Evolutionary conservation across 2,888 invertebrate genomes (phyloP).

Genomic region (Spisula subtruncata): DNA sequence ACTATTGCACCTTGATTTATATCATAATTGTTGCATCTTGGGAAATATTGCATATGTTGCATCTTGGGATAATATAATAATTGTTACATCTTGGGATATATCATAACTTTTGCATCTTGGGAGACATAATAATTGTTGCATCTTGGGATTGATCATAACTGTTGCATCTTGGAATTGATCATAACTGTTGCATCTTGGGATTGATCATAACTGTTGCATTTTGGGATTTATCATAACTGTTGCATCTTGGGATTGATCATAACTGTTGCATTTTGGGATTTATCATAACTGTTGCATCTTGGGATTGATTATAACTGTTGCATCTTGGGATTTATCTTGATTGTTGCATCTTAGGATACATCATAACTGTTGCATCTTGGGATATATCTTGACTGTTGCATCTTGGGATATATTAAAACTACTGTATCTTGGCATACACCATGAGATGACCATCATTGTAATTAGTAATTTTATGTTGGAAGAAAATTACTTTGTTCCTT

Average conservation of each 20-base stretch:
- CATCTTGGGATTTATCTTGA: not conserved
- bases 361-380: constrained; percentile 3
- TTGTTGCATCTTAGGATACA: constrained; percentile 2
- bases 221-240: not conserved
- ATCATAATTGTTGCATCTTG: not conserved
- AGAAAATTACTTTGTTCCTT: not conserved
- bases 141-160: constrained; percentile 2
- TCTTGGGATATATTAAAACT: not conserved
- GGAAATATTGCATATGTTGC: no score
- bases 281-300: constrained; percentile 2
- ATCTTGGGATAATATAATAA: no score
- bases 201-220: not conserved
- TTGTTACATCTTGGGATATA: not conserved
- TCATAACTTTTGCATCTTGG: not conserved
- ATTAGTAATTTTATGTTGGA: not conserved
- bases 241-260: not conserved
- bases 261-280: not conserved
- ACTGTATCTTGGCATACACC: not conserved
- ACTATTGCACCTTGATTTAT: not conserved
- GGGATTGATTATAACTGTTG: not conserved
- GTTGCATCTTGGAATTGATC: not conserved
- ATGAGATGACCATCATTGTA: not conserved
- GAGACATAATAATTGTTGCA: not conserved
- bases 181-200: not conserved
- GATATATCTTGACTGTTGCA: not conserved